Evolutionary conservation across 2,888 invertebrate genomes (phyloP), one percentile per base, ranked within the genome.

Genomic region (Apodemia duryi): DNA sequence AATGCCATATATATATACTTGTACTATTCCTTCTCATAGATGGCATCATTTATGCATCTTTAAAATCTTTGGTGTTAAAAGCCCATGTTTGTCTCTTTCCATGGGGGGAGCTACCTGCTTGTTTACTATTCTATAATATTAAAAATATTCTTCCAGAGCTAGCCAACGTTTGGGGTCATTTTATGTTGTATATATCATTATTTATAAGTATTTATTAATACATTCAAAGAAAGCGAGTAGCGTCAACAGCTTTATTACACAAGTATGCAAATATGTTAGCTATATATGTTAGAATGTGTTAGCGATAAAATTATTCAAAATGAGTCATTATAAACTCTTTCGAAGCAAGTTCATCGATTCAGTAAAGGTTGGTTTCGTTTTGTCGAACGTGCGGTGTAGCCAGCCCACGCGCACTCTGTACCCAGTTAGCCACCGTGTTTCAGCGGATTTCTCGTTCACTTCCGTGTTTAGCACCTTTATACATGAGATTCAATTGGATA

Each of bases 391-490:
- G 69, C 66, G 65, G 63, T 73, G 67, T 68, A 61, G 69, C 84
- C 73, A 76, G 35, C 89, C 89, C 86, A 88, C 88, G 86, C 88
- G 77, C 74, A 65, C 66, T 64, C 69, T 68, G 73, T 78, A 84
- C 87, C 57, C 57, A 60, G 57, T 60, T 86, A 77, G 85, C 81
- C 79, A 74, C 80, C 71, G 78, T 60, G 57, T 60, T 60, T 60
- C 35, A 60, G 57, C 62, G 65, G 66, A 67, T 66, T 66, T 65
- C 63, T 67, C 64, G 69, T 62, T 68, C 65, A 66, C 71, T 71
- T 72, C 71, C 74, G 69, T 65, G 66, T 69, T 63, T 66, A 66
- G 65, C 65, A 61, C 64, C 61, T 67, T 64, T 43, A 60, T 62
- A 67, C 65, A 65, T 64, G 65, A 61, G 43, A 49, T 65, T 66